These are phyloP conservation scores for Bubo blakistoni DNA, from an alignment of 2,113 vertebrate species.

Conservation along the genomic window DNA sequence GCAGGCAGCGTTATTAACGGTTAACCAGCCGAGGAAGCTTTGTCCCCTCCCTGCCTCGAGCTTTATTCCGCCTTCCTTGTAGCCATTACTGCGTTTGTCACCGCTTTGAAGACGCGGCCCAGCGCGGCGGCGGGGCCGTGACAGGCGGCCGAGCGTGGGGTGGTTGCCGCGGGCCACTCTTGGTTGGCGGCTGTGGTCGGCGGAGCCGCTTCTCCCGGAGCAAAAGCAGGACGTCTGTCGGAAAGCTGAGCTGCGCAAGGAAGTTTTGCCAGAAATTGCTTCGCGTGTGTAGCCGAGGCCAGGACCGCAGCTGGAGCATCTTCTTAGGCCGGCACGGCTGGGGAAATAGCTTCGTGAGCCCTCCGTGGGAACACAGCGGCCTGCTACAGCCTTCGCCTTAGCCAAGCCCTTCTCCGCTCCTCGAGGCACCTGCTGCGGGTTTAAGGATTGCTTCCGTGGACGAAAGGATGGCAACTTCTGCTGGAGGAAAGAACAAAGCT, in stretches of 20 bases:
- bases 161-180: background rate
- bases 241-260: background rate
- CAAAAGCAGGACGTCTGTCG: background rate
- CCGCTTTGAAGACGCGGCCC: background rate
- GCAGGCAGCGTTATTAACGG: fast-evolving
- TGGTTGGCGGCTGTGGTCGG: too few relatives aligned
- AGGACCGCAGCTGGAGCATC: fast-evolving
- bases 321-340: fast-evolving
- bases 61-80: too few relatives aligned
- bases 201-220: background rate
- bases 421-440: fast-evolving
- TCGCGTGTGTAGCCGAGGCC: fast-evolving
- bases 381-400: background rate
- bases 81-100: background rate
- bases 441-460: fast-evolving
- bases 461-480: fast-evolving
- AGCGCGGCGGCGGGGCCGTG: background rate
- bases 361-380: fast-evolving
- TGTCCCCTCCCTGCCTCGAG: fast-evolving
- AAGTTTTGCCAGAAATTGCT: fast-evolving
- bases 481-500: background rate
- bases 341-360: fast-evolving
- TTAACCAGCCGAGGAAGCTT: fast-evolving
- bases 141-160: background rate
- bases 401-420: too few relatives aligned